A percentile compares a stretch with the other conserved stretches of the same genome.
Evolutionary conservation across 2,888 invertebrate genomes (phyloP).

Genomic region (Eilema griseolum): DNA sequence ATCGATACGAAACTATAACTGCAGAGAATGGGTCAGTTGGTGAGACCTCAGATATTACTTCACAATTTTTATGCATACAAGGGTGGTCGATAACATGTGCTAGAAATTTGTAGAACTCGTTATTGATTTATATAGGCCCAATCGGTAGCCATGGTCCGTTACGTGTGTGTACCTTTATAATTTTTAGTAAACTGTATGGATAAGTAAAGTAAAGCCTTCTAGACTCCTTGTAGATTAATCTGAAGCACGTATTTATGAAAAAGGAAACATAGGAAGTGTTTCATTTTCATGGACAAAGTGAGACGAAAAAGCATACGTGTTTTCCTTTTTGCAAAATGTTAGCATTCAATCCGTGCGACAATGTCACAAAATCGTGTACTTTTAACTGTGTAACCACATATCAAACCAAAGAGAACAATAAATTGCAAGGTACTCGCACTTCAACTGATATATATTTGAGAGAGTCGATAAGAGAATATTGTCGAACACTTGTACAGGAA

Average conservation of each 20-base stretch:
- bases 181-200: neutral
- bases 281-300: constrained; percentile 31
- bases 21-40: too few species aligned
- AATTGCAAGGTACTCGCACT: constrained; percentile 63
- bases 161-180: too few species aligned
- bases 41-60: too few species aligned
- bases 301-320: constrained; percentile 39
- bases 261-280: constrained; percentile 32
- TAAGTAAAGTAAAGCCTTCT: neutral
- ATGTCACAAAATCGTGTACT: constrained; percentile 54
- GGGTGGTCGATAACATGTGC: too few species aligned
- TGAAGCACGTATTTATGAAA: constrained; percentile 9
- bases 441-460: constrained; percentile 76
- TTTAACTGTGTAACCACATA: constrained; percentile 50
- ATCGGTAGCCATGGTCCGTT: too few species aligned
- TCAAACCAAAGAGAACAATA: constrained; percentile 56
- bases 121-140: too few species aligned
- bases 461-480: constrained; percentile 72
- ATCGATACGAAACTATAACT: neutral
- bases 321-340: constrained; percentile 50
- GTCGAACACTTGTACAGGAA: constrained; percentile 60
- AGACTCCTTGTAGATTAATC: neutral
- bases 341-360: constrained; percentile 49
- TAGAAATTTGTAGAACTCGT: too few species aligned
- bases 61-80: too few species aligned